phyloP scores from a whole-genome alignment of 2,888 invertebrate genomes.

The Amphimallon solstitiale region DNA sequence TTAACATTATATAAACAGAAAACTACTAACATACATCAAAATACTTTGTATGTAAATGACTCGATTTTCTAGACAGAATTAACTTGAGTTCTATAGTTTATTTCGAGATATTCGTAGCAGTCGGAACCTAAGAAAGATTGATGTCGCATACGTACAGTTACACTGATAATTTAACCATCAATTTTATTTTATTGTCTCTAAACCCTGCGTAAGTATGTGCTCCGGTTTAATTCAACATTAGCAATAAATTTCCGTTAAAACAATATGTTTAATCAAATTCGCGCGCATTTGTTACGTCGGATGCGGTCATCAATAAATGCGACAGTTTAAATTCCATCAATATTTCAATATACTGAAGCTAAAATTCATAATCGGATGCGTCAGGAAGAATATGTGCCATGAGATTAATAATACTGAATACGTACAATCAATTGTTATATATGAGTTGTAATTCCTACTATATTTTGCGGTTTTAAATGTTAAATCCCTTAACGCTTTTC shows the following conservation, averaged over 20 bases:
- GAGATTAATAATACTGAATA: background rate
- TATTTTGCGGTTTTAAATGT: too few relatives aligned
- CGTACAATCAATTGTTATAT: too few relatives aligned
- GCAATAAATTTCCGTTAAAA: constrained; percentile 16
- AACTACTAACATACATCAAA: too few relatives aligned
- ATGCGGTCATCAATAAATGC: constrained; percentile 21
- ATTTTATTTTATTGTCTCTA: constrained; percentile 17
- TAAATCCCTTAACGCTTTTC: too few relatives aligned
- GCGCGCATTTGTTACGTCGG: constrained; percentile 22
- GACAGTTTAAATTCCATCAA: constrained; percentile 16
- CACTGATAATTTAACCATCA: constrained; percentile 23
- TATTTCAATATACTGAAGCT: constrained; percentile 17
- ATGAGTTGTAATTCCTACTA: too few relatives aligned
- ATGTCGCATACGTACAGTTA: constrained; percentile 2
- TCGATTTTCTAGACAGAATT: too few relatives aligned
- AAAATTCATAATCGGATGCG: constrained; percentile 8
- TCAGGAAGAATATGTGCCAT: background rate
- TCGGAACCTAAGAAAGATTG: constrained; percentile 10
- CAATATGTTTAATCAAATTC: constrained; percentile 27
- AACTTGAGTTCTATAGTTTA: too few relatives aligned
- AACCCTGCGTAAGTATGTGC: constrained; percentile 14
- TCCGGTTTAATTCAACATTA: constrained; percentile 12
- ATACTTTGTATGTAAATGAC: too few relatives aligned
- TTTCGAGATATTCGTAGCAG: background rate
- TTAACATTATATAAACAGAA: too few relatives aligned